phyloP scores from a whole-genome alignment of 2,888 invertebrate species.

The Rotaria magnacalcarata region DNA sequence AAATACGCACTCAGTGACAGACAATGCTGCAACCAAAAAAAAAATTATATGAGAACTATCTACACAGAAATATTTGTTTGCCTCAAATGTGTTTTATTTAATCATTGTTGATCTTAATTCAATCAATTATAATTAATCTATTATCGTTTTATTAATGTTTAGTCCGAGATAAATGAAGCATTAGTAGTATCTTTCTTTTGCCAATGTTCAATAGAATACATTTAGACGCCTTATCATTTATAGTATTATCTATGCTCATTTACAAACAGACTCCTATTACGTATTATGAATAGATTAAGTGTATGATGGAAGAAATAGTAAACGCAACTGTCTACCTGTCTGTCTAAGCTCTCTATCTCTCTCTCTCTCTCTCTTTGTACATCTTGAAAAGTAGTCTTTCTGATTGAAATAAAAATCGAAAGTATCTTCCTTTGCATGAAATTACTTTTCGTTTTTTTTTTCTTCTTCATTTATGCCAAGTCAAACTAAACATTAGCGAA shows the following conservation, averaged over 20 bases:
- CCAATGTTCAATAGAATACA: not conserved
- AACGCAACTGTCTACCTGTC: not conserved
- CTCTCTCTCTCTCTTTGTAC: not conserved
- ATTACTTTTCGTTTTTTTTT: not conserved
- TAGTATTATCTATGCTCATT: not conserved
- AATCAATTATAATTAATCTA: not conserved
- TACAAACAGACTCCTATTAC: not conserved
- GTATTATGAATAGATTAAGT: constrained; percentile 13
- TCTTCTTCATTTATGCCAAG: not conserved
- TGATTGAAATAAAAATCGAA: not conserved
- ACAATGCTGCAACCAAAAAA: not conserved
- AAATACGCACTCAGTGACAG: not conserved
- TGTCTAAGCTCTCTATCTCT: not conserved
- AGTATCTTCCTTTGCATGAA: not conserved
- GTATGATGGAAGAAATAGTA: not conserved
- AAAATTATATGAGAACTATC: not conserved
- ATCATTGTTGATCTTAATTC: not conserved
- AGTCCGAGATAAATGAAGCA: not conserved
- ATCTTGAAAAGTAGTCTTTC: not conserved
- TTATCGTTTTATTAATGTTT: not conserved
- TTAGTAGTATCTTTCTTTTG: not conserved
- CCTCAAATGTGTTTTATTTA: not conserved
- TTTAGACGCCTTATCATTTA: not conserved
- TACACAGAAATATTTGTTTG: not conserved
- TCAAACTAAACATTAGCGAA: not conserved